These are phyloP conservation scores for Aspidiotus rigidus DNA, from an alignment of 2,888 invertebrate species.

Conservation along the genomic window DNA sequence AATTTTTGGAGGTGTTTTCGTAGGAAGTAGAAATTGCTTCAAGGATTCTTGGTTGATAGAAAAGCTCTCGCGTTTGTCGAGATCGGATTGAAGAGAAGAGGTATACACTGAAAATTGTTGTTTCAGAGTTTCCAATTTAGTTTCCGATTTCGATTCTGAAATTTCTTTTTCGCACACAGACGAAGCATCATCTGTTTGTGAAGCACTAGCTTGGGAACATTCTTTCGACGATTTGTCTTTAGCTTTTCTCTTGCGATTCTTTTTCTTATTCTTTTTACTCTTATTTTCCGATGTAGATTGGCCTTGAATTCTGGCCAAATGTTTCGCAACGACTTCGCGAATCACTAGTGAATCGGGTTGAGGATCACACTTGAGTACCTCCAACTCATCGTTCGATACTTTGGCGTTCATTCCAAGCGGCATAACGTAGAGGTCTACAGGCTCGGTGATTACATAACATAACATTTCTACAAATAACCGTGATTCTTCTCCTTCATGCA, in stretches of 20 bases:
- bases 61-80: no score
- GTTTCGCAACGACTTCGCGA: neutral
- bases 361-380: constrained; percentile 3
- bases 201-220: neutral
- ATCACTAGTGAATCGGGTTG: neutral
- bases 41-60: no score
- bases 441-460: constrained; percentile 14
- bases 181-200: neutral
- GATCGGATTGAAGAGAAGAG: no score
- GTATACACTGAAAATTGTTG: no score
- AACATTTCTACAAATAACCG: constrained; percentile 11
- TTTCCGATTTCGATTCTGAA: no score
- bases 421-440: constrained; percentile 18
- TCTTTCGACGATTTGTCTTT: neutral
- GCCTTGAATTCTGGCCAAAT: neutral
- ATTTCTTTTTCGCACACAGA: no score
- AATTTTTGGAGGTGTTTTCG: no score
- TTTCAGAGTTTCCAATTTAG: no score
- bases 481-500: constrained; percentile 23
- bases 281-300: neutral
- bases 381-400: neutral
- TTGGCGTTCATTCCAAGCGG: constrained; percentile 1
- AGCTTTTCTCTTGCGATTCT: neutral
- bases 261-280: neutral
- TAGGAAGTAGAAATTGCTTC: no score